phyloP scores from a whole-genome alignment of 1,140 invertebrate species.

The Linepithema humile region DNA sequence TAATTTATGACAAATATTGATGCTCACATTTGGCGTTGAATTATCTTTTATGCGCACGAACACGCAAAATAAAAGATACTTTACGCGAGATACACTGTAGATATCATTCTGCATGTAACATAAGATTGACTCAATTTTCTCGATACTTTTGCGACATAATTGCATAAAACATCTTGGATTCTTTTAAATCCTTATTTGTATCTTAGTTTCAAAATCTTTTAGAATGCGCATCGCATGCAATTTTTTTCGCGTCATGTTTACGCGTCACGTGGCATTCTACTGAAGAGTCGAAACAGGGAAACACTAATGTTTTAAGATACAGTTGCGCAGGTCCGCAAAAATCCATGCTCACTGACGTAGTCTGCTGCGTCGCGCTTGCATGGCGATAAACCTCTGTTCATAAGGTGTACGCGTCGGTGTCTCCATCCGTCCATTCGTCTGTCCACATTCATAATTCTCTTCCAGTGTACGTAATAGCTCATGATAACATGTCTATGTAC shows the following conservation, averaged over 20 bases:
- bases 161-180: neutral
- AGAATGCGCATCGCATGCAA: neutral
- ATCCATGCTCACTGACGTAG: conserved; percentile 67
- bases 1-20: neutral
- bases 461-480: conserved; percentile 64
- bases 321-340: conserved; percentile 77
- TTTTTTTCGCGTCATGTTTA: neutral
- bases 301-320: conserved; percentile 66
- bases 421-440: conserved; percentile 37
- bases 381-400: conserved; percentile 58
- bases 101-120: neutral
- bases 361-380: conserved; percentile 46
- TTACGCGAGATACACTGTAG: neutral
- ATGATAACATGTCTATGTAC: conserved; percentile 50
- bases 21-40: neutral
- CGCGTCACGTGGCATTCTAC: neutral
- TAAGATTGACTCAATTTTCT: neutral
- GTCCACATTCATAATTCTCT: conserved; percentile 58
- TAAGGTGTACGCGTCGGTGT: conserved; percentile 42
- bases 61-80: neutral
- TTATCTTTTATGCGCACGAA: neutral
- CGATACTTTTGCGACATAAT: neutral
- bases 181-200: no score
- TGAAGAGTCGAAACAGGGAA: neutral
- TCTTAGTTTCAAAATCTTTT: neutral